phyloP scores from a whole-genome alignment of 2,888 invertebrate species.

The Drosophila nr. perissopoda region DNA sequence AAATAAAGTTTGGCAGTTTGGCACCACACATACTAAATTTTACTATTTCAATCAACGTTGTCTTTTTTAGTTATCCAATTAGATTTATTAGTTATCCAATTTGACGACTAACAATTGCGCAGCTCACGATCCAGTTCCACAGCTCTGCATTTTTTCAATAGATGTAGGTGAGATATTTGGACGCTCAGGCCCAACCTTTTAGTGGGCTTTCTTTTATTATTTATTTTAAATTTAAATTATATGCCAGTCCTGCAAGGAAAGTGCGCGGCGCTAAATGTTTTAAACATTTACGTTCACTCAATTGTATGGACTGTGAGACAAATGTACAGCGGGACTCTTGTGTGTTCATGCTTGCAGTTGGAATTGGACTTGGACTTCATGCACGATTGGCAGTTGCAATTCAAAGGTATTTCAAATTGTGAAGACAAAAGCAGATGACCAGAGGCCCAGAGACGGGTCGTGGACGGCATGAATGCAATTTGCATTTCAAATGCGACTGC shows the following conservation, averaged over 20 bases:
- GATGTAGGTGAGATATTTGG: constrained; percentile 13
- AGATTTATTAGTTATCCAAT: not conserved
- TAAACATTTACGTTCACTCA: constrained; percentile 55
- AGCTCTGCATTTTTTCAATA: too few species aligned
- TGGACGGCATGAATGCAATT: constrained; percentile 63
- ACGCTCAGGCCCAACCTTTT: not conserved
- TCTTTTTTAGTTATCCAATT: too few species aligned
- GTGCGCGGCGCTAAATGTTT: constrained; percentile 74
- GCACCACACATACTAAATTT: not conserved
- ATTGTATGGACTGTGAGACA: constrained; percentile 22
- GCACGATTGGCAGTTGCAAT: constrained; percentile 83
- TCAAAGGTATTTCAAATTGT: constrained; percentile 79
- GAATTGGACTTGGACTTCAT: constrained; percentile 62
- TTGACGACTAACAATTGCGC: not conserved
- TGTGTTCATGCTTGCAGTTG: constrained; percentile 33
- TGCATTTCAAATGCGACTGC: constrained; percentile 74
- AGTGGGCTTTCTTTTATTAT: constrained; percentile 53
- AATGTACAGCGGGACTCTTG: constrained; percentile 21
- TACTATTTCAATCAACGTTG: not conserved
- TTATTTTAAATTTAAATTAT: constrained; percentile 74
- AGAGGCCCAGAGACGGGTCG: constrained; percentile 2
- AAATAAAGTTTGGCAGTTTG: not conserved
- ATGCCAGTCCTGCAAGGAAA: constrained; percentile 67
- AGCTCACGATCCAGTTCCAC: not conserved
- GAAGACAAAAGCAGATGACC: constrained; percentile 32